Percentiles rank a stretch among this genome's conserved stretches.
phyloP scores from a whole-genome alignment of 2,113 vertebrate genomes.

The Aspidoscelis tigris region DNA sequence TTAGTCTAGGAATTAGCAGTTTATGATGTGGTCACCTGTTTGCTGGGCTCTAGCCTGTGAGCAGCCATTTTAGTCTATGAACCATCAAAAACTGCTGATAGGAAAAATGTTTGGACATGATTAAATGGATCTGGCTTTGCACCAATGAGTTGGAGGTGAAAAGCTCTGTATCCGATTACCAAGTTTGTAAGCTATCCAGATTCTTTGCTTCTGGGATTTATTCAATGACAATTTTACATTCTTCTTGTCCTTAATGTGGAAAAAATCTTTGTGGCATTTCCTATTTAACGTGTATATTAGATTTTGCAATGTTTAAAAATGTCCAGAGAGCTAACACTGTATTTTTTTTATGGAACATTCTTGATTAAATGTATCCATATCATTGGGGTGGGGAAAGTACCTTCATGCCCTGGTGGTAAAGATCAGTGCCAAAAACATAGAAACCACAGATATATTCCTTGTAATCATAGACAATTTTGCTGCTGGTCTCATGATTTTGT shows the following conservation, averaged over 20 bases:
- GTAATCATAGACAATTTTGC: background rate
- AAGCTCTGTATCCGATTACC: background rate
- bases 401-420: slow-evolving; percentile 5
- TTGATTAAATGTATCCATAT: slow-evolving; percentile 38
- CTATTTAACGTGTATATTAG: background rate
- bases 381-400: background rate
- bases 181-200: slow-evolving; percentile 39
- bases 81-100: background rate
- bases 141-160: slow-evolving; percentile 46
- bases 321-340: background rate
- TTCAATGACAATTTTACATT: slow-evolving; percentile 35
- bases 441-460: background rate
- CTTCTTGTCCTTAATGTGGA: slow-evolving; percentile 34
- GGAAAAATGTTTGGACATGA: background rate
- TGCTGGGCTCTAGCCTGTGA: slow-evolving; percentile 39
- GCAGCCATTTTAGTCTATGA: slow-evolving; percentile 27
- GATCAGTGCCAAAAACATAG: background rate
- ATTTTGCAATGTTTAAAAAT: slow-evolving; percentile 27
- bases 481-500: background rate
- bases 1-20: slow-evolving; percentile 15
- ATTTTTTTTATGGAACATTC: background rate
- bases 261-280: slow-evolving; percentile 26
- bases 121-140: slow-evolving; percentile 21
- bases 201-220: background rate
- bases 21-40: background rate